Evolutionary conservation across 2,888 invertebrate genomes (phyloP).

Genomic region (Rotaria sp.): DNA sequence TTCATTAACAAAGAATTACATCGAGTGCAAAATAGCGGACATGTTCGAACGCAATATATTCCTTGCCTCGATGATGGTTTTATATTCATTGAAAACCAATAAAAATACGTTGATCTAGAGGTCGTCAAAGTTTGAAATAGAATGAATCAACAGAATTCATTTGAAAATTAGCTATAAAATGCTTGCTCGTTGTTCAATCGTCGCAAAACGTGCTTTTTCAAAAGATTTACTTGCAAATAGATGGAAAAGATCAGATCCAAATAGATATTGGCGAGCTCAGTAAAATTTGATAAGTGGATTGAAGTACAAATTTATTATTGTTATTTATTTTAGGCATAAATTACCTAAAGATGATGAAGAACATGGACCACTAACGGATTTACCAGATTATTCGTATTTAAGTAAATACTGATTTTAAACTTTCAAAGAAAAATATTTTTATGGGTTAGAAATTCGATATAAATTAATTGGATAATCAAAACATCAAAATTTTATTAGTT

Average conservation of each 20-base stretch:
- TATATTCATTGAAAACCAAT: background rate
- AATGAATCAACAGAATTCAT: background rate
- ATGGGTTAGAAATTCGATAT: too few species aligned
- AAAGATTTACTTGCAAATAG: background rate
- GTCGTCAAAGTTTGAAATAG: background rate
- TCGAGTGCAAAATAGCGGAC: background rate
- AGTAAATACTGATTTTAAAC: background rate
- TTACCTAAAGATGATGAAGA: background rate
- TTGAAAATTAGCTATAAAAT: background rate
- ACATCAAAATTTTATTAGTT: too few species aligned
- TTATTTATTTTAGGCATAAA: background rate
- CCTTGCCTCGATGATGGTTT: background rate
- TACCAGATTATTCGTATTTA: constrained; percentile 20
- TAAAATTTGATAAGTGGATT: background rate
- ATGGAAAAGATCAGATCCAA: background rate
- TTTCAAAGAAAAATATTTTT: background rate
- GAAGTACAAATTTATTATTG: background rate
- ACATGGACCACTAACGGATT: background rate
- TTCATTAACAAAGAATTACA: background rate
- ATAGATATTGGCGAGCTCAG: constrained; percentile 19
- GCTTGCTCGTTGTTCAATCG: background rate
- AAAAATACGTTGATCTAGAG: background rate
- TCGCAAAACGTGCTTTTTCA: background rate
- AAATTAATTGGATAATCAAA: too few species aligned
- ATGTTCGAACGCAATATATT: background rate